A percentile compares a stretch with the other conserved stretches of the same genome.
Evolutionary conservation across 2,888 invertebrate species (phyloP).

Genomic region (Agrotis clavis): DNA sequence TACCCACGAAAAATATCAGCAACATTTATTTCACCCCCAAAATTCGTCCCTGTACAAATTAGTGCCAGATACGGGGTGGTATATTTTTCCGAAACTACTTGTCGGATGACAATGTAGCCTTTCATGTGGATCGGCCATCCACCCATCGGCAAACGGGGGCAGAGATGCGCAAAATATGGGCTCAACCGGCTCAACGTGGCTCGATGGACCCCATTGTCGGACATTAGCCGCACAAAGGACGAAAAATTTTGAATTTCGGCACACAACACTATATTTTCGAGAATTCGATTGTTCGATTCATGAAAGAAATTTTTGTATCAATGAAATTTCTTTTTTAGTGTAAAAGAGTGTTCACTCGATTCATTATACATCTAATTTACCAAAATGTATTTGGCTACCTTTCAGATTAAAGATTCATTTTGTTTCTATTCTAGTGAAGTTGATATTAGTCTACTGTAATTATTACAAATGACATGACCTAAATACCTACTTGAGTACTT

Average conservation of each 20-base stretch:
- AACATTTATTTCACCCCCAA: slow-evolving; percentile 11
- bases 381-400: background rate
- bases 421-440: background rate
- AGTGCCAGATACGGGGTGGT: slow-evolving; percentile 88
- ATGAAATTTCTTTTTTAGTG: slow-evolving; percentile 59
- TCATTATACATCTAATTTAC: background rate
- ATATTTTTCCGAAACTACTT: slow-evolving; percentile 86
- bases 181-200: slow-evolving; percentile 54
- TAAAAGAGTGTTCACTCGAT: slow-evolving; percentile 1
- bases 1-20: background rate
- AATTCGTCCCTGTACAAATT: slow-evolving; percentile 84
- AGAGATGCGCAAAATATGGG: slow-evolving; percentile 80
- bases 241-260: slow-evolving; percentile 43
- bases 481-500: background rate
- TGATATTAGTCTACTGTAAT: background rate
- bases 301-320: slow-evolving; percentile 68
- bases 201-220: slow-evolving; percentile 65
- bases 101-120: slow-evolving; percentile 82
- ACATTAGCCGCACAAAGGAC: slow-evolving; percentile 67
- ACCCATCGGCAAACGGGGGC: slow-evolving; percentile 76
- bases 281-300: slow-evolving; percentile 61
- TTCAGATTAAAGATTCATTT: background rate
- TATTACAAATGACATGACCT: background rate
- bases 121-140: slow-evolving; percentile 74
- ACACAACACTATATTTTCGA: slow-evolving; percentile 39